Evolutionary conservation across 2,797 vertebrate species (phyloP).

Genomic region (Alauda arvensis): DNA sequence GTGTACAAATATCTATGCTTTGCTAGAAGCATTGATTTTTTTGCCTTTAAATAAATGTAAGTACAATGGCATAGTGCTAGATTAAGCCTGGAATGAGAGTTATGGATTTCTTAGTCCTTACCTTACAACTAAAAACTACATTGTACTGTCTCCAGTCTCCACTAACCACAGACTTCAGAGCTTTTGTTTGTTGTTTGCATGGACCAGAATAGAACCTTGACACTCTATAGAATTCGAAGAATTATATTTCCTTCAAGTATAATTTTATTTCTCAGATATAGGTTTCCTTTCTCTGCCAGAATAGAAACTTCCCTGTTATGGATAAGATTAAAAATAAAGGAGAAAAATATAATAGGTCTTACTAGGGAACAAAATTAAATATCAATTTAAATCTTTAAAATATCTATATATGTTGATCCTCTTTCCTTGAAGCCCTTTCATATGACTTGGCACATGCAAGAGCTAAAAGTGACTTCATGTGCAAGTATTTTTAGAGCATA

Average conservation of each 20-base stretch:
- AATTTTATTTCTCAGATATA: neutral
- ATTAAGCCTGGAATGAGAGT: neutral
- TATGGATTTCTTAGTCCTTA: neutral
- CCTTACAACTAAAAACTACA: neutral
- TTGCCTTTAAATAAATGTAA: neutral
- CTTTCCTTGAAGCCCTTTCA: neutral
- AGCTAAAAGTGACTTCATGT: neutral
- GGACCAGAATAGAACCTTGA: neutral
- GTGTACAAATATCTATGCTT: neutral
- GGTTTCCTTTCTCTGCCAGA: neutral
- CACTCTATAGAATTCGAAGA: fast-evolving
- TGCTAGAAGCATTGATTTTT: neutral
- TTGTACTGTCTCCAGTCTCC: neutral
- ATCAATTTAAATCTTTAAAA: neutral
- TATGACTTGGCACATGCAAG: neutral
- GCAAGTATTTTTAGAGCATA: neutral
- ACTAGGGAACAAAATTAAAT: neutral
- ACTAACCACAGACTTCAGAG: neutral
- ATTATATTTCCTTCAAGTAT: neutral
- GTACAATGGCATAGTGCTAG: neutral
- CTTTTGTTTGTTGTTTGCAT: neutral
- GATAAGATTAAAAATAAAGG: neutral
- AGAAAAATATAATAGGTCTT: neutral
- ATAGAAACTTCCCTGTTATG: neutral
- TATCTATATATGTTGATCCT: neutral